Percentiles rank a stretch among this genome's conserved stretches.
Conservation (phyloP, 2,888 invertebrate species). For the Lysandra bellargus region DNA sequence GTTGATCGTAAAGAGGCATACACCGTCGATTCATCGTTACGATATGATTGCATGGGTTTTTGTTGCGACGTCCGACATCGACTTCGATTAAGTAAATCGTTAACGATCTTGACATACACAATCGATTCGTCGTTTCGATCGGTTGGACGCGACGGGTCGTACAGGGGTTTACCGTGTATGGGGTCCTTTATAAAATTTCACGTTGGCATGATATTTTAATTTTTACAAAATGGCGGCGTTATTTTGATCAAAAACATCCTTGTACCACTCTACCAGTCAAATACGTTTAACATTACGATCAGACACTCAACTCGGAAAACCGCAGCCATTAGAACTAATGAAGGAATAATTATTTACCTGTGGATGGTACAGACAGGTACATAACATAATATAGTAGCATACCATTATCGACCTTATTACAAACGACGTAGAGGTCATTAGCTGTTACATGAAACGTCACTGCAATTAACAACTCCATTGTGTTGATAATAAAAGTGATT, state of each 20-base stretch:
- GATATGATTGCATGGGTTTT: no score
- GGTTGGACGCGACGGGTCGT: no score
- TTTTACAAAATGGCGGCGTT: not conserved
- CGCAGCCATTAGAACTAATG: conserved; percentile 25
- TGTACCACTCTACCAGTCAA: not conserved
- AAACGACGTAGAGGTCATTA: not conserved
- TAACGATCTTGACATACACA: no score
- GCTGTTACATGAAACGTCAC: not conserved
- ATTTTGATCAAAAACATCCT: not conserved
- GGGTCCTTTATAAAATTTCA: no score
- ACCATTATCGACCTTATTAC: not conserved
- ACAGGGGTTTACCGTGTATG: no score
- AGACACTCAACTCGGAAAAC: conserved; percentile 24
- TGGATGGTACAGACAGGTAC: conserved; percentile 28
- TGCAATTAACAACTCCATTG: conserved; percentile 9
- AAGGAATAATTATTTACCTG: conserved; percentile 25
- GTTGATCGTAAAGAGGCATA: no score
- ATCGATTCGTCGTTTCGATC: no score
- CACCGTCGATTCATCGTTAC: no score
- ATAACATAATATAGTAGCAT: not conserved
- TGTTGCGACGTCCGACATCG: no score
- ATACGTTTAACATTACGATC: not conserved
- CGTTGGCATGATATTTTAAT: no score
- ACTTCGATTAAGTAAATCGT: no score
- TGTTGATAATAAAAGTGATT: conserved; percentile 17